Evolutionary conservation across 1,140 invertebrate species (phyloP).

Genomic region (Belonocnema kinseyi): DNA sequence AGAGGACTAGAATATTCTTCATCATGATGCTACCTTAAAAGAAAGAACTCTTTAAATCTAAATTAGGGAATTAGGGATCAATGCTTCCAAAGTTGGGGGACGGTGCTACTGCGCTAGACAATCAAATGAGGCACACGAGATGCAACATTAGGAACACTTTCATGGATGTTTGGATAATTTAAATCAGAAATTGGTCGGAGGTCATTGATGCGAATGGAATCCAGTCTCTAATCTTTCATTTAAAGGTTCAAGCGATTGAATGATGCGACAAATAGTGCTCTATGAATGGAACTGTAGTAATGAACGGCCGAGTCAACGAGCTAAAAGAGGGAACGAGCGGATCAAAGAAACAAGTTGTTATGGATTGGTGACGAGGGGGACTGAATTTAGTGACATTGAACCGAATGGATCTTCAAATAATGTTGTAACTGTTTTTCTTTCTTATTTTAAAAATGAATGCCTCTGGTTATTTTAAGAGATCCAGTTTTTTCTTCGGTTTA

Average conservation of each 20-base stretch:
- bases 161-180: not conserved
- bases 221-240: slow-evolving; percentile 63
- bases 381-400: slow-evolving; percentile 71
- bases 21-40: slow-evolving; percentile 61
- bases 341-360: slow-evolving; percentile 46
- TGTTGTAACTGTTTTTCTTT: not conserved
- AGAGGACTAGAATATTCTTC: slow-evolving; percentile 59
- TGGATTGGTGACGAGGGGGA: slow-evolving; percentile 48
- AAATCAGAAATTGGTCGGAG: slow-evolving; percentile 43
- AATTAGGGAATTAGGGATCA: too few species aligned
- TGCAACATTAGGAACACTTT: too few species aligned
- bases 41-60: not conserved
- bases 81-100: too few species aligned
- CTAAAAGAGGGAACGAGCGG: slow-evolving; percentile 31
- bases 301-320: slow-evolving; percentile 59
- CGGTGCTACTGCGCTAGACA: too few species aligned
- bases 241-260: slow-evolving; percentile 56
- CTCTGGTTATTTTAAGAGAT: slow-evolving; percentile 34
- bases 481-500: slow-evolving; percentile 34
- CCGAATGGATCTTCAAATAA: slow-evolving; percentile 59
- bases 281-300: slow-evolving; percentile 60
- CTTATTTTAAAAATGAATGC: slow-evolving; percentile 31
- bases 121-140: too few species aligned
- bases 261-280: slow-evolving; percentile 56
- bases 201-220: slow-evolving; percentile 54